Evolutionary conservation across 2,113 vertebrate genomes (phyloP).

Genomic region (Phycodurus eques): DNA sequence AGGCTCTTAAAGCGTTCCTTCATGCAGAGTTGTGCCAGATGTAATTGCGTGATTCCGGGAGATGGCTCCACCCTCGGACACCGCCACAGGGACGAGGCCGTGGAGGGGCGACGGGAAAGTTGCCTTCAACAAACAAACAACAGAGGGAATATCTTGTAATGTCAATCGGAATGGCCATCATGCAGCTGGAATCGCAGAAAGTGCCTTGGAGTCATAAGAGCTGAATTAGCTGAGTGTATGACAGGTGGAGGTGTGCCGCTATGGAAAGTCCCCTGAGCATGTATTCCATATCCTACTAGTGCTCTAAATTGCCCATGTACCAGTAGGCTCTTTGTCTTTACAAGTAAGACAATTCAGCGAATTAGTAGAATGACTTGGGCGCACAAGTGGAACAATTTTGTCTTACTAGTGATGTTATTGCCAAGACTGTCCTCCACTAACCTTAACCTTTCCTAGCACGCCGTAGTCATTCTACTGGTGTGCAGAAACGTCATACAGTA

Average conservation of each 20-base stretch:
- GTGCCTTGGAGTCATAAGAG: neutral
- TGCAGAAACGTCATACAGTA: too few species aligned
- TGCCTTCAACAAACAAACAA: neutral
- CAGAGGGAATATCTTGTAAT: neutral
- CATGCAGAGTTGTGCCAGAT: constrained; percentile 78
- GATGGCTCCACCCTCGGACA: constrained; percentile 64
- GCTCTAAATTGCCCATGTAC: too few species aligned
- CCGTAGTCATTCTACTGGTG: too few species aligned
- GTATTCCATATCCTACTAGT: neutral
- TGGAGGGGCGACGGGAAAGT: neutral
- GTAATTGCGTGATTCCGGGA: constrained; percentile 75
- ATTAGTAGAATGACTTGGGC: too few species aligned
- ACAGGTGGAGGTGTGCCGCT: neutral
- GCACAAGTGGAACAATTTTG: too few species aligned
- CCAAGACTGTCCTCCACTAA: too few species aligned
- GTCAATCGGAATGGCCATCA: neutral
- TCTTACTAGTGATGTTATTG: too few species aligned
- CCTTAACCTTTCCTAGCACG: too few species aligned
- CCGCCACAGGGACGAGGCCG: constrained; percentile 51
- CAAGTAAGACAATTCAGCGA: too few species aligned
- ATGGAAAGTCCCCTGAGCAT: neutral
- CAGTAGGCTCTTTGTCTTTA: too few species aligned
- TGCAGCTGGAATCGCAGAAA: neutral
- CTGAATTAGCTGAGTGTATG: neutral
- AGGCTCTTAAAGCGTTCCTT: constrained; percentile 74